These are phyloP conservation scores for Eclectus roratus DNA, from an alignment of 2,113 vertebrate genomes.

Conservation along the genomic window DNA sequence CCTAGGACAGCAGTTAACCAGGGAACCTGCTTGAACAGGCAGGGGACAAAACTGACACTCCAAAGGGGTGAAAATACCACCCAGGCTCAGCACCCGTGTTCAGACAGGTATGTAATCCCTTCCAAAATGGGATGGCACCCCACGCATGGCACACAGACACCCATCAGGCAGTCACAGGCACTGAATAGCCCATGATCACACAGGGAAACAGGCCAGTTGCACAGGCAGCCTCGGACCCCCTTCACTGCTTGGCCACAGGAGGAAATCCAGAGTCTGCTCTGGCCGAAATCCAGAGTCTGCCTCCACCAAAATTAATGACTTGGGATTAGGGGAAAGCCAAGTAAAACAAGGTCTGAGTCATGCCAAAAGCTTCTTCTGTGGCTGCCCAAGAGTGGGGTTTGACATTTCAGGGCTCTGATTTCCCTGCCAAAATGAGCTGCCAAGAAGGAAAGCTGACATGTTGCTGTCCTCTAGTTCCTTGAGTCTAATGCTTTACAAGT, in stretches of 20 bases:
- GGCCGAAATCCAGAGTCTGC: background rate
- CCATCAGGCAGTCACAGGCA: accelerated
- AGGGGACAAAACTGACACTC: background rate
- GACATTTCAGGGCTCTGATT: background rate
- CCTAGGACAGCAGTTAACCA: background rate
- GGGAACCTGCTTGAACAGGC: background rate
- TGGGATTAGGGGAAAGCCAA: background rate
- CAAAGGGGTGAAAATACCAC: background rate
- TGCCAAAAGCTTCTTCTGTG: background rate
- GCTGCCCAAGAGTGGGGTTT: background rate
- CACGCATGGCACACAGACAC: background rate
- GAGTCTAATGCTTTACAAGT: background rate
- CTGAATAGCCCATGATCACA: accelerated
- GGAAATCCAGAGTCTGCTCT: background rate
- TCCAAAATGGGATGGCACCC: background rate
- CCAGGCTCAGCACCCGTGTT: background rate
- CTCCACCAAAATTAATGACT: background rate
- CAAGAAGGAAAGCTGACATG: background rate
- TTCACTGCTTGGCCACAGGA: accelerated
- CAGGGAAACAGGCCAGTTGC: background rate
- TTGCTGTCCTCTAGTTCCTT: background rate
- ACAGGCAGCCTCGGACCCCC: background rate
- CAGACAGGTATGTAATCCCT: background rate
- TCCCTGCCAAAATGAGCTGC: background rate
- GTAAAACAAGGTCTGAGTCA: slow-evolving; percentile 30